phyloP scores from a whole-genome alignment of 1,140 invertebrate genomes.

The Atta cephalotes region DNA sequence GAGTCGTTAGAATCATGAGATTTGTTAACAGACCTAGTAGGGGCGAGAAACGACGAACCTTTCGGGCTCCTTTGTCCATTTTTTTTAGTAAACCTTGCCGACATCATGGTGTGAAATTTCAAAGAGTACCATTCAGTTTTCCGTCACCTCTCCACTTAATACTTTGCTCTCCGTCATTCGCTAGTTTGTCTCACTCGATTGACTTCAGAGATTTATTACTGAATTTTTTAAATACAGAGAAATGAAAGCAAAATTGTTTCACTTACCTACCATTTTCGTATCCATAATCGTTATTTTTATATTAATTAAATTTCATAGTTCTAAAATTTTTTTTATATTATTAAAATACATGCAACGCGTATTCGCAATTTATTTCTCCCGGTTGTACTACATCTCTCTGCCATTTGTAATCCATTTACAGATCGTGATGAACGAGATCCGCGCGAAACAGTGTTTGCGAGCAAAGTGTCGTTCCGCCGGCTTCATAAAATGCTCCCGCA shows the following conservation, averaged over 20 bases:
- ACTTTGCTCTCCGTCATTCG: slow-evolving; percentile 24
- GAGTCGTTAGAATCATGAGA: slow-evolving; percentile 71
- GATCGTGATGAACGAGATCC: slow-evolving; percentile 29
- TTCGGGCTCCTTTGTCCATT: slow-evolving; percentile 48
- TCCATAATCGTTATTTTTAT: not conserved
- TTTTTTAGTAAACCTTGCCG: slow-evolving; percentile 10
- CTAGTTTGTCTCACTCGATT: slow-evolving; percentile 21
- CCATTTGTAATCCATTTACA: slow-evolving; percentile 17
- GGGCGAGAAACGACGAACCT: slow-evolving; percentile 41
- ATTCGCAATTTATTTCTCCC: not conserved
- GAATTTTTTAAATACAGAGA: not conserved
- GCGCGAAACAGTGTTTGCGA: slow-evolving; percentile 12
- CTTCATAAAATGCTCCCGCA: slow-evolving; percentile 56
- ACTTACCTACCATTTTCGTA: not conserved
- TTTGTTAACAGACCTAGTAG: slow-evolving; percentile 70
- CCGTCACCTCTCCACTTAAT: not conserved
- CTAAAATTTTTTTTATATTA: not conserved
- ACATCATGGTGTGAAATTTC: slow-evolving; percentile 60
- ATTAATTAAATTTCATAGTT: not conserved
- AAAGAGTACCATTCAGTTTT: slow-evolving; percentile 45
- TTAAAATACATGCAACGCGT: not conserved
- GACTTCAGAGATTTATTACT: not conserved
- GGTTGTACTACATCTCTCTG: slow-evolving; percentile 22
- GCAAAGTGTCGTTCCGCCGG: slow-evolving; percentile 55
- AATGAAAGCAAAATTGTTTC: not conserved